Evolutionary conservation across 2,113 vertebrate genomes (phyloP), one percentile per base, ranked within the genome.

Genomic region (Nerophis ophidion): DNA sequence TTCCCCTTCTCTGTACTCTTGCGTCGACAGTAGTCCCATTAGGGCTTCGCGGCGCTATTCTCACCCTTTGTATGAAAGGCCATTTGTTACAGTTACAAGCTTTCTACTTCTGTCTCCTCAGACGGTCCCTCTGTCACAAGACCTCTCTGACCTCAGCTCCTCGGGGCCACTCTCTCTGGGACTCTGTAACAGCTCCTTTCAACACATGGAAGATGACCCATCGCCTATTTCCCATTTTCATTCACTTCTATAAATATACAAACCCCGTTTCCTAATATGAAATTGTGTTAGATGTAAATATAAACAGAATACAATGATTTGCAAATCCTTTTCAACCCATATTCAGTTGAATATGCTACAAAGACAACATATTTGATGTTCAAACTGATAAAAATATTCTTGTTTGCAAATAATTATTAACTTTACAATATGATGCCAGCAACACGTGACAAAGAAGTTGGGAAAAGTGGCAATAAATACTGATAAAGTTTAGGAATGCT

Each of bases 61-160:
- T 62, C 65, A 40, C 44, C 59, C 57, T 64, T 48, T 59, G 68
- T 60, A 66, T 61, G 66, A 77, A 45, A 60, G 61, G 63, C 60
- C 64, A 77, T 82, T 80, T 81, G 71, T 81, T 72, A 66, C 50
- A 65, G 74, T 49, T n/a, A 63, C 42, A 51, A 57, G 59, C 65
- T 63, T 74, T 65, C 42, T 51, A 36, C 72, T 65, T 76, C 46
- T 49, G 50, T 60, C 48, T 70, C 45, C 47, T 38, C 58, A 47
- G 34, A 60, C 44, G 67, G 53, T 53, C 19, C 36, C 63, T 55
- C 60, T 34, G 64, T 77, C 65, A 59, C 63, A 40, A 35, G n/a
- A 16, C 52, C 65, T 47, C 4, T 40, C 13, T 72, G 78, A 83
- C 71, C 75, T 83, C 72, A 72, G 80, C 84, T 79, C 63, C 52